These are phyloP conservation scores for Sycophila sp. DNA, from an alignment of 1,140 invertebrate species.

Conservation along the genomic window DNA sequence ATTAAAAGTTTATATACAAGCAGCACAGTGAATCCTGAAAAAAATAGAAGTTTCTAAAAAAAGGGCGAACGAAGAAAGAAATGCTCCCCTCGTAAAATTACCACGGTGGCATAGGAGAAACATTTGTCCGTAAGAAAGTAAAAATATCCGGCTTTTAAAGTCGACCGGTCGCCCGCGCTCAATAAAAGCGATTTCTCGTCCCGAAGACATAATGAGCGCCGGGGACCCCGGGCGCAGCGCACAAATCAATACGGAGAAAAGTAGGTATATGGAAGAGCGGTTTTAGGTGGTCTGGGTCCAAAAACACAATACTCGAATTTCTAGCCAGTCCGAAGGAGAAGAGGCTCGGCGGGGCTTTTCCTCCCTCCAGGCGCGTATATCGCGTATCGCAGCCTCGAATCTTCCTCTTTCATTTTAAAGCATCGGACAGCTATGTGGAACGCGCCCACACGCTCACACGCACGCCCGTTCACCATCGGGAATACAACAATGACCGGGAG, in stretches of 20 bases:
- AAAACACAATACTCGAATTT: slow-evolving; percentile 36
- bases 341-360: slow-evolving; percentile 17
- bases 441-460: background rate
- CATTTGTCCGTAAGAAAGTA: slow-evolving; percentile 21
- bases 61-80: background rate
- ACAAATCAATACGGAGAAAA: slow-evolving; percentile 27
- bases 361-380: background rate
- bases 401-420: slow-evolving; percentile 16
- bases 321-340: too few species aligned
- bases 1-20: too few species aligned
- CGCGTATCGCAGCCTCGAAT: slow-evolving; percentile 16
- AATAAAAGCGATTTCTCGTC: slow-evolving; percentile 31
- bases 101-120: background rate
- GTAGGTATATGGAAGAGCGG: background rate
- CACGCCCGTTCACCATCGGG: background rate
- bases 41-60: background rate
- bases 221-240: background rate
- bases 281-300: background rate
- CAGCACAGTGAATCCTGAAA: too few species aligned
- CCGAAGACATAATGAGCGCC: slow-evolving; percentile 19
- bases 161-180: background rate
- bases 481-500: background rate
- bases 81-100: background rate
- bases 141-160: slow-evolving; percentile 25
- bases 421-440: background rate